Conservation (phyloP, 2,888 invertebrate species). For the Tetragonisca angustula region DNA sequence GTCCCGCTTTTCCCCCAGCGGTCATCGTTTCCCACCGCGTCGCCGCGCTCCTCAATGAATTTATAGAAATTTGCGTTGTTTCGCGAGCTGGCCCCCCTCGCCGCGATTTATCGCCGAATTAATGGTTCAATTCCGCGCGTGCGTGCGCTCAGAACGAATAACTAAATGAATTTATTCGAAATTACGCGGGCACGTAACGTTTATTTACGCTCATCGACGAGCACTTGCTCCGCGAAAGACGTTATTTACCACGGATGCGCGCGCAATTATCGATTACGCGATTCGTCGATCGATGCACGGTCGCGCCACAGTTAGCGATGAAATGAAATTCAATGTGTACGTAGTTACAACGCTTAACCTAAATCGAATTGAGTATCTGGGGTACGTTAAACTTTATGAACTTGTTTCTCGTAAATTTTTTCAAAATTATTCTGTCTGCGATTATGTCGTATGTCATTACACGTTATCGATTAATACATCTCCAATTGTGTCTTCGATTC, state of each 20-base stretch:
- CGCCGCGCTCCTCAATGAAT: constrained; percentile 1
- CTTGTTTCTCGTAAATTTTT: too few species aligned
- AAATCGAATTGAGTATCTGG: too few species aligned
- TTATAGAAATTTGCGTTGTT: constrained; percentile 8
- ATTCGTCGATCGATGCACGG: constrained; percentile 11
- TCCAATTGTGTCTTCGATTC: too few species aligned
- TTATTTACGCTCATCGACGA: not conserved
- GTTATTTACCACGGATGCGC: constrained; percentile 23
- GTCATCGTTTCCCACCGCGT: not conserved
- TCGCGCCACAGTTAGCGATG: not conserved
- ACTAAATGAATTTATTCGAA: constrained; percentile 34
- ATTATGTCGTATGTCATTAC: too few species aligned
- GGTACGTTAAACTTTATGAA: too few species aligned
- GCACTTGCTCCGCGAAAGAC: constrained; percentile 4
- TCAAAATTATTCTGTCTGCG: too few species aligned
- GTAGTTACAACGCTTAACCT: too few species aligned
- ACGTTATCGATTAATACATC: too few species aligned
- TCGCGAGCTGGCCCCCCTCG: not conserved
- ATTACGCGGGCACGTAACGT: constrained; percentile 24
- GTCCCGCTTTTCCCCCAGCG: not conserved
- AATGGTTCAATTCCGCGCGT: constrained; percentile 30
- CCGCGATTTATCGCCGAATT: constrained; percentile 34
- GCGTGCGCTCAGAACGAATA: not conserved
- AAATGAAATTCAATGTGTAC: not conserved
- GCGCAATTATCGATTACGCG: constrained; percentile 21